Percentiles rank a stretch among this genome's conserved stretches.
These are phyloP conservation scores for Thryonomys swinderianus DNA, from an alignment of 2,113 vertebrate genomes.

Conservation along the genomic window DNA sequence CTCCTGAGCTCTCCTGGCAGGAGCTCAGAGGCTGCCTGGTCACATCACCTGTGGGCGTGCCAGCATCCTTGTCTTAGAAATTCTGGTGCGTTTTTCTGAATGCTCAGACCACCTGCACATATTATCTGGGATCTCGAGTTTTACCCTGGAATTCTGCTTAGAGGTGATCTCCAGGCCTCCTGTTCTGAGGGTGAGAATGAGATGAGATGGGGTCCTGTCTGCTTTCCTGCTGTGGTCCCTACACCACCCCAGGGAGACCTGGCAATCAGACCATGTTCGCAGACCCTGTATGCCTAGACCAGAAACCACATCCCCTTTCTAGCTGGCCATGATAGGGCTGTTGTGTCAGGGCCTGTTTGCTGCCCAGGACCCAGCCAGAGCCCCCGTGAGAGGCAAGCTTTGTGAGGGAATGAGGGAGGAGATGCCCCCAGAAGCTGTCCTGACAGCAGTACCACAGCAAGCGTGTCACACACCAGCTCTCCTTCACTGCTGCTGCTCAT, in stretches of 20 bases:
- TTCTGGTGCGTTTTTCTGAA: background rate
- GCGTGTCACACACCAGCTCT: no score
- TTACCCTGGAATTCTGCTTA: background rate
- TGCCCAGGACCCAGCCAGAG: rapidly evolving
- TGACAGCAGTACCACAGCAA: background rate
- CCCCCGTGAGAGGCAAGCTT: background rate
- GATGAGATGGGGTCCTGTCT: background rate
- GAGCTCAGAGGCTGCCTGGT: background rate
- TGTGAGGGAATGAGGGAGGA: background rate
- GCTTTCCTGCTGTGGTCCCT: background rate
- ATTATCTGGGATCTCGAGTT: background rate
- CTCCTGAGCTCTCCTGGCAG: background rate
- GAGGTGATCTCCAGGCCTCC: background rate
- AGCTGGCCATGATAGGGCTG: rapidly evolving
- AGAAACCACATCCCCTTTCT: background rate
- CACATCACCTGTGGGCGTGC: background rate
- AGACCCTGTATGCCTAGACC: background rate
- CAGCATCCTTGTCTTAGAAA: background rate
- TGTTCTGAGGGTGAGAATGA: background rate
- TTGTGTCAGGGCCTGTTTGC: rapidly evolving
- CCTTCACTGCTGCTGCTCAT: rapidly evolving
- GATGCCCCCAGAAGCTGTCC: background rate
- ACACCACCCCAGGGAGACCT: background rate
- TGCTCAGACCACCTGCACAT: rapidly evolving
- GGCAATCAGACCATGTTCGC: rapidly evolving